phyloP scores from a whole-genome alignment of 2,113 vertebrate species.

The Pholis gunnellus region DNA sequence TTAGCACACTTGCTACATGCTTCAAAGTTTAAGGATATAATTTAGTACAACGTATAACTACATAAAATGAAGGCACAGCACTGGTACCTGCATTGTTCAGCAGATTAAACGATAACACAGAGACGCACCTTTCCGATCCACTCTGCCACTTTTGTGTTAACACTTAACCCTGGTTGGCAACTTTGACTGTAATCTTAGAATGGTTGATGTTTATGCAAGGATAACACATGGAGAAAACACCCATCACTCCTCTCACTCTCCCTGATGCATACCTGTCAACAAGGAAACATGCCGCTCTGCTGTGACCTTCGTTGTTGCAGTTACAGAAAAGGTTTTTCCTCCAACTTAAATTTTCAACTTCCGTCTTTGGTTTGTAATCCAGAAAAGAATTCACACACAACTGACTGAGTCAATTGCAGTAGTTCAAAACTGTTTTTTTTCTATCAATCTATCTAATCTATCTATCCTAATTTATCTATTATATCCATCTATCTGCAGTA shows the following conservation, averaged over 20 bases:
- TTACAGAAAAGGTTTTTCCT: neutral
- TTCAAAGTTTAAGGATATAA: neutral
- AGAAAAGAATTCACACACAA: neutral
- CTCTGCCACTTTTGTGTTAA: neutral
- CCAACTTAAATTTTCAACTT: neutral
- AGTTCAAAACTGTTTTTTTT: neutral
- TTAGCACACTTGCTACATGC: neutral
- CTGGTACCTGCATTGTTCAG: neutral
- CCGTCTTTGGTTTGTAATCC: neutral
- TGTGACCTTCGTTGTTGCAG: neutral
- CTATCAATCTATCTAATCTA: neutral
- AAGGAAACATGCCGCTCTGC: neutral
- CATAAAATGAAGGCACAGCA: neutral
- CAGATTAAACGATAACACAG: neutral
- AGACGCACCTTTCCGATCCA: slow-evolving; percentile 8
- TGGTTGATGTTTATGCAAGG: neutral
- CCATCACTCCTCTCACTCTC: neutral
- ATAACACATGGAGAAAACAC: neutral
- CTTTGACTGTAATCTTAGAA: slow-evolving; percentile 10
- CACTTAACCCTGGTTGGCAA: neutral
- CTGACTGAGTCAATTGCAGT: too few relatives aligned
- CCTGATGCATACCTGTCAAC: neutral
- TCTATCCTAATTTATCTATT: slow-evolving; percentile 3
- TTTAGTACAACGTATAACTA: neutral
- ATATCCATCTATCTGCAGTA: neutral